Base-by-base conservation (phyloP, 2,113 vertebrate species). In the Dipodomys spectabilis region DNA sequence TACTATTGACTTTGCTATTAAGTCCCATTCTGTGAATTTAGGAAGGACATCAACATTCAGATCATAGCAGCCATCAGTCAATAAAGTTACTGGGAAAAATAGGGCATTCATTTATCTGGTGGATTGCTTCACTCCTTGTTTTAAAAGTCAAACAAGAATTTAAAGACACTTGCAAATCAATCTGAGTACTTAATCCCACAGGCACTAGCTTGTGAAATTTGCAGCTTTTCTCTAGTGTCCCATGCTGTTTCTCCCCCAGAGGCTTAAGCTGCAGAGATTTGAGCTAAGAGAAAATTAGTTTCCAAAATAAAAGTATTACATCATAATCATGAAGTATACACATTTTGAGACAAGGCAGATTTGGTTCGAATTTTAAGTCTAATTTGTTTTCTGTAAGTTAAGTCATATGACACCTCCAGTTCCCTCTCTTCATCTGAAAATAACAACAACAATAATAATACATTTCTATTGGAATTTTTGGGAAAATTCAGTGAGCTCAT, bases 331-430 rank as follows among this genome's bases (percentile, higher is more conserved):
- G 65, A 89, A 72, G 23, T 39, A 60, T 7, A 7, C 49, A 35
- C 72, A 60, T 60, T 68, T 78, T 49, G 12, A 27, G 28, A 71
- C 39, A 39, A 23, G 39, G 7, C n/a, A 35, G 27, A 64, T 35
- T 15, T 88, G 25, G 62, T 75, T 65, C 71, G 62, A 67, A 77
- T 88, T 88, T 68, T 32, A 86, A 69, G 78, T 53, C 92, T 79
- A 30, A 0, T 90, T 89, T 67, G 32, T 35, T n/a, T 64, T 6
- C 6, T 64, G n/a, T 90, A 71, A 53, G 7, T 67, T 80, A 78
- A 86, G 18, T 90, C 32, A 32, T 64, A 28, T 87, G 72, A 65
- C 72, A 71, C 45, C 28, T 69, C 49, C 28, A 32, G 0, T 83
- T 45, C 20, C 64, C 28, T 82, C 28, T 86, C 60, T 60, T 67